Percentiles rank a stretch among this genome's conserved stretches.
These are phyloP conservation scores for Dromococcyx pavoninus DNA, from an alignment of 2,797 vertebrate species.

Conservation along the genomic window DNA sequence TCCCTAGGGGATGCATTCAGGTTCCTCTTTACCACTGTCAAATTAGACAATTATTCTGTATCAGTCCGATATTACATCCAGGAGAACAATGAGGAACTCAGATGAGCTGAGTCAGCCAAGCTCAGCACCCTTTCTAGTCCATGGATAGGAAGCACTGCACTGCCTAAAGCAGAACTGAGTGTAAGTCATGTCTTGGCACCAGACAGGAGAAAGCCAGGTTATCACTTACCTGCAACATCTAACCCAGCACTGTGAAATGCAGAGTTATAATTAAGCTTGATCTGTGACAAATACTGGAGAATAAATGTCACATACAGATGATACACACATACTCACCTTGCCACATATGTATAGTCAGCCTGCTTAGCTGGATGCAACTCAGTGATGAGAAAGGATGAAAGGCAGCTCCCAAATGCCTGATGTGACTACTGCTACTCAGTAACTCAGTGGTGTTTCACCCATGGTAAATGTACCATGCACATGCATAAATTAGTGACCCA, in stretches of 20 bases:
- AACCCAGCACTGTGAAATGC: neutral
- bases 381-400: neutral
- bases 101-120: neutral
- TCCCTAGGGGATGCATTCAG: neutral
- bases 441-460: neutral
- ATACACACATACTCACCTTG: neutral
- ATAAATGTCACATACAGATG: neutral
- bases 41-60: neutral
- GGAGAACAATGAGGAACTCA: neutral
- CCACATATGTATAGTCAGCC: accelerated
- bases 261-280: neutral
- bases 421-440: neutral
- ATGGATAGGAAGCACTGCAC: neutral
- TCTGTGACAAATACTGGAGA: accelerated
- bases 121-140: neutral
- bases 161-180: neutral
- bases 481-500: neutral
- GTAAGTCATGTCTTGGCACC: neutral
- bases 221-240: neutral
- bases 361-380: neutral
- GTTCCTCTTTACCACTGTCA: neutral
- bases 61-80: neutral
- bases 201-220: neutral
- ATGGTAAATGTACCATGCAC: neutral
- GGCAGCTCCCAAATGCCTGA: neutral